phyloP scores from a whole-genome alignment of 2,888 invertebrate genomes.

The Apocheima hispidaria region DNA sequence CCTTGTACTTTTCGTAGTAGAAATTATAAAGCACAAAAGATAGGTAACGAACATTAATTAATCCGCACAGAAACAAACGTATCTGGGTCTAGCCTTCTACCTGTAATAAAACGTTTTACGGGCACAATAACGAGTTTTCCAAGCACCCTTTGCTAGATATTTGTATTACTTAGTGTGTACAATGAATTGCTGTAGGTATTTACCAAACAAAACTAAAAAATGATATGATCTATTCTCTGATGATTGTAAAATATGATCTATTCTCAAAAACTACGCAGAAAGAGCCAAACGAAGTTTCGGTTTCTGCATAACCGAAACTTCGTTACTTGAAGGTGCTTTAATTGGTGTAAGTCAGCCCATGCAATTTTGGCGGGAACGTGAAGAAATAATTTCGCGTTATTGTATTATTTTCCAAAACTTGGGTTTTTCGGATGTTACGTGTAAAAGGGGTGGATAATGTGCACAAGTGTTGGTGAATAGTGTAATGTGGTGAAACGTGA shows the following conservation, averaged over 20 bases:
- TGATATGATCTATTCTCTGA: too few species aligned
- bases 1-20: not conserved
- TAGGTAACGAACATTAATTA: constrained; percentile 40
- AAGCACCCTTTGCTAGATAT: constrained; percentile 48
- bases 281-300: not conserved
- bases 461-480: too few species aligned
- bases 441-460: too few species aligned
- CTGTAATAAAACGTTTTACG: constrained; percentile 56
- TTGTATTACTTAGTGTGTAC: constrained; percentile 45
- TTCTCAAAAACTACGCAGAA: not conserved
- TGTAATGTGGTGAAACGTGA: too few species aligned
- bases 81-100: constrained; percentile 34
- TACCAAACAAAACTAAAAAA: constrained; percentile 33
- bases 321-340: too few species aligned
- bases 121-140: constrained; percentile 51
- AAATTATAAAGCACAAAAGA: constrained; percentile 14
- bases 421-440: too few species aligned
- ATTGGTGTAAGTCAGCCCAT: too few species aligned
- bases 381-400: too few species aligned
- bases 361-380: too few species aligned
- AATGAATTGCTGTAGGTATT: constrained; percentile 19
- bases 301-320: not conserved
- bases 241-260: constrained; percentile 30
- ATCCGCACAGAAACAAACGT: constrained; percentile 39
- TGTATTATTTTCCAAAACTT: too few species aligned